Base-by-base conservation (phyloP, 2,797 vertebrate species). In the Chloroceryle amazona region DNA sequence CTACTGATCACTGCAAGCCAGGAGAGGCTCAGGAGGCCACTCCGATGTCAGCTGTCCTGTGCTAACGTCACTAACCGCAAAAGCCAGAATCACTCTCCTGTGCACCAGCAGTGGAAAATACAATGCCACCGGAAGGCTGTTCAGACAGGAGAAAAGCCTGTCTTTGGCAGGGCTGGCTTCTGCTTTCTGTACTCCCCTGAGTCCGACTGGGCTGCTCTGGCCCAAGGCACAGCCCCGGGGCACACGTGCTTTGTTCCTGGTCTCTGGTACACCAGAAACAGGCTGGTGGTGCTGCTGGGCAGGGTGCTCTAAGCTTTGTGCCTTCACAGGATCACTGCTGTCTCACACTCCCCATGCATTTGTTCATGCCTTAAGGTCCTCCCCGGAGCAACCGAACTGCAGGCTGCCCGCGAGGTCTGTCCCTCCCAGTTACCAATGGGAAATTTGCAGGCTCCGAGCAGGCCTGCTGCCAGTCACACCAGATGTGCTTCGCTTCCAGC, bases 351-450 rank as follows among this genome's bases (percentile, higher is more conserved):
- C 57, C 57, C n/a, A 5, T 8, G 7, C 3, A 13, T 39, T n/a
- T 42, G 21, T 20, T 79, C 2, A 0, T 42, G 44, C 71, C 71
- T 46, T 21, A 52, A 0, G 49, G 66, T 26, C 44, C n/a, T 58
- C 72, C 90, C 78, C 6, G 57, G 22, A 86, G 82, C 82, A 61
- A 3, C 39, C 20, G 8, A 62, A 9, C 57, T 39, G 37, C 35
- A 3, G 0, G 10, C 55, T n/a, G 66, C 5, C 60, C 52, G 29
- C 0, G 0, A 26, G 55, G 25, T 29, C 47, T 35, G 6, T n/a
- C 85, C 74, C 58, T 61, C 21, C 63, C 63, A 22, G 52, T 20
- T 20, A 11, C 9, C 7, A 9, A 29, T 10, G 10, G 6, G 28
- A 52, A 29, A 10, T 28, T 15, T 5, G 51, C 51, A 55, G 55